These are phyloP conservation scores for Dorcus parallelipipedus DNA, from an alignment of 2,888 invertebrate genomes.

Conservation along the genomic window DNA sequence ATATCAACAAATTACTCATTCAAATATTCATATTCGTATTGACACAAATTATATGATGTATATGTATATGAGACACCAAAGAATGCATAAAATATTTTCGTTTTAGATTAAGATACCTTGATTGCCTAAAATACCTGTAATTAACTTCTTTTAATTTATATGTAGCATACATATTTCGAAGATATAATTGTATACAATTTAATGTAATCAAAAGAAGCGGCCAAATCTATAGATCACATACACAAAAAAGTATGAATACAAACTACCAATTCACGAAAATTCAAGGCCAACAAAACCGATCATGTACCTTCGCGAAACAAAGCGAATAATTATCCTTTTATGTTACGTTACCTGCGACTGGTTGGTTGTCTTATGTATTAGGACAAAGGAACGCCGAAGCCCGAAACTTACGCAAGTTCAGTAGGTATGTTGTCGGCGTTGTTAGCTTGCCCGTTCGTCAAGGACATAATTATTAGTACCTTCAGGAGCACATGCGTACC, in stretches of 20 bases:
- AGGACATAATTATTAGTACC: constrained; percentile 17
- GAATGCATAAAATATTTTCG: too few species aligned
- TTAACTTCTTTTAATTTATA: too few species aligned
- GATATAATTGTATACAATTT: too few species aligned
- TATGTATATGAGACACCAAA: too few species aligned
- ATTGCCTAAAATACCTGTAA: too few species aligned
- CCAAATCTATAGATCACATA: not conserved
- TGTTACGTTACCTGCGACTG: constrained; percentile 26
- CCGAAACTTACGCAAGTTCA: constrained; percentile 18
- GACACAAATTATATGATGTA: too few species aligned
- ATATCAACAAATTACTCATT: too few species aligned
- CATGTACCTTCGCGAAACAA: constrained; percentile 24
- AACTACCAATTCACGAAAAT: constrained; percentile 13
- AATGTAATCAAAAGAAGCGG: too few species aligned
- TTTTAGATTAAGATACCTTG: too few species aligned
- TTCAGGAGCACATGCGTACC: constrained; percentile 11
- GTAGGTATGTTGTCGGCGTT: constrained; percentile 1
- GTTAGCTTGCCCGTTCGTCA: not conserved
- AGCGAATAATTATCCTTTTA: constrained; percentile 41
- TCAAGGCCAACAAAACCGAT: constrained; percentile 32
- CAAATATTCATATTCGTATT: too few species aligned
- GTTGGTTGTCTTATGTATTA: not conserved
- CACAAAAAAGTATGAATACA: not conserved
- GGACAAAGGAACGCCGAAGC: constrained; percentile 10
- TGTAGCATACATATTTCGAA: too few species aligned